Base-by-base conservation (phyloP, 1,140 invertebrate species). In the Drosophila subobscura region DNA sequence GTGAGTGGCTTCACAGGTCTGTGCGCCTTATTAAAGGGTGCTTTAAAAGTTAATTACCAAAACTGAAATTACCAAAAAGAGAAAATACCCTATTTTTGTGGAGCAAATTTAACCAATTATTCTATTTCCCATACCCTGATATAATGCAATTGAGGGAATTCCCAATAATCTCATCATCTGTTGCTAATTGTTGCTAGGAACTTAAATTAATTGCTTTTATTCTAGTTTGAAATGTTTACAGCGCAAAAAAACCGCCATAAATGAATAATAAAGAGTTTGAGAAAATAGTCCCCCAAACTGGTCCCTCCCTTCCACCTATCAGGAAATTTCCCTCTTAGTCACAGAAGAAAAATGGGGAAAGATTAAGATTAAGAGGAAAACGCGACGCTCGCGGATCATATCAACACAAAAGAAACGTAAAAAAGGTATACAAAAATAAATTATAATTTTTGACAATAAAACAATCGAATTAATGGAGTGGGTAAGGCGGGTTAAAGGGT, bases 331-430 rank as follows among this genome's bases (percentile, higher is more conserved):
- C 50, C 51, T 27, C 51, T 55, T 14, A 64, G 68, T 77, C 64
- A 77, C 68, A 61, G 58, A 80, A 49, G 74, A 67, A 71, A 74
- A 58, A 68, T 20, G 57, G 63, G 75, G 66, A 57, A 42, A 61
- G 23, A 20, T 20, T 20, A 20, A 20, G 16, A 20, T n/a, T n/a
- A 56, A 61, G 50, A 33, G 14, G 55, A 58, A 64, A 61, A 49
- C 29, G 65, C 41, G 29, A 33, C 20, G 47, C 61, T 50, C 29
- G 29, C 29, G 7, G 7, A 47, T 70, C 64, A 70, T 70, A 70
- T 56, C 54, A 68, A 66, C 63, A 49, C 61, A 65, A 67, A 55
- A 58, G 12, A 58, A 68, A 60, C 10, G 33, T 4, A 37, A 37
- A 53, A 40, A 59, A 71, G 49, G 27, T 29, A 29, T 59, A 68